phyloP scores from a whole-genome alignment of 92 coral and sea anemone species.

The Muricea muricata region DNA sequence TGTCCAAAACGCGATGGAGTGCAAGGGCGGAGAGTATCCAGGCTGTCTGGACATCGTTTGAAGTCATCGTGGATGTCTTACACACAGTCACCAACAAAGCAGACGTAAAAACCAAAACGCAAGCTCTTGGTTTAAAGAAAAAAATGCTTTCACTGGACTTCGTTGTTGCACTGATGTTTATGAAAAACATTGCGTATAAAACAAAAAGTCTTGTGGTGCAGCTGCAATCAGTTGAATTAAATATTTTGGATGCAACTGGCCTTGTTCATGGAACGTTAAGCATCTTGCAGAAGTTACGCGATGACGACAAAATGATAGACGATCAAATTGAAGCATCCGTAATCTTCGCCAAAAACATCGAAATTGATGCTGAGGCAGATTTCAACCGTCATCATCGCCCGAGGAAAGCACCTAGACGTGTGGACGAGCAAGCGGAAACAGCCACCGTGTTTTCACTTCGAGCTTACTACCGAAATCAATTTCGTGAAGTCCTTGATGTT shows the following conservation, averaged over 20 bases:
- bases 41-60: slow-evolving; percentile 12
- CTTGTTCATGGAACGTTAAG: slow-evolving; percentile 19
- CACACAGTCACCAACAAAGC: background rate
- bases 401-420: slow-evolving; percentile 18
- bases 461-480: slow-evolving; percentile 3
- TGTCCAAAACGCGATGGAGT: slow-evolving; percentile 14
- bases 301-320: slow-evolving; percentile 34
- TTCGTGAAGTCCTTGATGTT: slow-evolving; percentile 29
- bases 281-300: slow-evolving; percentile 21
- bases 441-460: background rate
- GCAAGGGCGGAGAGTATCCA: slow-evolving; percentile 41
- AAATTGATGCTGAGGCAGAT: slow-evolving; percentile 16
- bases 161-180: slow-evolving; percentile 25
- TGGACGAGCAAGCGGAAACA: slow-evolving; percentile 23
- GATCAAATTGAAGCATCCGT: slow-evolving; percentile 34
- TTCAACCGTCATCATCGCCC: slow-evolving; percentile 32
- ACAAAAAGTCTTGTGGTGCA: slow-evolving; percentile 26
- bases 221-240: background rate
- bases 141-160: slow-evolving; percentile 33
- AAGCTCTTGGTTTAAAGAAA: slow-evolving; percentile 22
- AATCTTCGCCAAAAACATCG: slow-evolving; percentile 23
- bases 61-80: background rate
- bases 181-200: slow-evolving; percentile 33
- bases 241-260: slow-evolving; percentile 2
- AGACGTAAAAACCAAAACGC: slow-evolving; percentile 21